Evolutionary conservation across 2,888 invertebrate genomes (phyloP).

Genomic region (Conus canariensis): DNA sequence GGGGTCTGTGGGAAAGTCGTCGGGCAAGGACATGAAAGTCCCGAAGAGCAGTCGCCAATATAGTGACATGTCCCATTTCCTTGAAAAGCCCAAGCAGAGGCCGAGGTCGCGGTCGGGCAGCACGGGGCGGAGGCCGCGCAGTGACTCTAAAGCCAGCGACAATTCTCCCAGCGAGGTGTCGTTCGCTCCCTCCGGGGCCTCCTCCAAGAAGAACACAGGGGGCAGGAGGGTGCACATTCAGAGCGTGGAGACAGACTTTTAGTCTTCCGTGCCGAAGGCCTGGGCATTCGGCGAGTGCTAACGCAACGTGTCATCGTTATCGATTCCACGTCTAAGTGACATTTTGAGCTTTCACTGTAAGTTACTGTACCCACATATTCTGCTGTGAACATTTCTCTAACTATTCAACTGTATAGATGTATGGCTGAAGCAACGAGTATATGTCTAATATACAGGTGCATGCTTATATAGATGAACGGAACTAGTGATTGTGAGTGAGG

Average conservation of each 20-base stretch:
- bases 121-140: constrained; percentile 36
- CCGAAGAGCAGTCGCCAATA: constrained; percentile 43
- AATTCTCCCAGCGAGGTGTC: constrained; percentile 48
- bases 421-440: no score
- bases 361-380: neutral
- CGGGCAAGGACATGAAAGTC: constrained; percentile 37
- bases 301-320: neutral
- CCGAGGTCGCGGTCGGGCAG: constrained; percentile 41
- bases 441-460: no score
- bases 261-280: neutral
- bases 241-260: constrained; percentile 51
- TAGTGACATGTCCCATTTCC: constrained; percentile 37
- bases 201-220: constrained; percentile 49
- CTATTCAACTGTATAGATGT: neutral
- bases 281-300: neutral
- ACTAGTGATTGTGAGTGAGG: no score
- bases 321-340: neutral
- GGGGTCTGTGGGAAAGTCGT: constrained; percentile 38
- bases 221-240: constrained; percentile 52
- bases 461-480: no score
- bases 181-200: constrained; percentile 39
- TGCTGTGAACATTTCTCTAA: neutral
- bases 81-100: constrained; percentile 12
- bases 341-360: neutral
- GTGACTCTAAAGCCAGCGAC: constrained; percentile 48